Base-by-base conservation (phyloP, 1,140 invertebrate species). In the Drosophila leontia region DNA sequence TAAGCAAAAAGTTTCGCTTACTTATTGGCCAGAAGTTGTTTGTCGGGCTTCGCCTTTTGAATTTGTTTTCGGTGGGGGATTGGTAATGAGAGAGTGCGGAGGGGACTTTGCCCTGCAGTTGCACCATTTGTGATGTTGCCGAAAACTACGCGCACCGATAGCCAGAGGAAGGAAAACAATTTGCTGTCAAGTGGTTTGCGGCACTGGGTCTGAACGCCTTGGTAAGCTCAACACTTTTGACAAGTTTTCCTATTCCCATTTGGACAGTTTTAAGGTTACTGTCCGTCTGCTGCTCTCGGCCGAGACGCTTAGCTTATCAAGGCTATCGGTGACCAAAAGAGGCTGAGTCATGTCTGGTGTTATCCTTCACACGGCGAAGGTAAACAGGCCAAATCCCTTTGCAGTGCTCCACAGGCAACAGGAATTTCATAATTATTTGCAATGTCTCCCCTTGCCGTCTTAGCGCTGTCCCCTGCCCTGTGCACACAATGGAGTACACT, bases 1-100 rank as follows among this genome's bases (percentile, higher is more conserved):
- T 86, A 81, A 77, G 78, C 57, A 76, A 75, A 79, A 87, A 87
- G 67, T 86, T 86, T 70, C 71, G 71, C 76, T 87, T 88, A 86
- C 83, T 82, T 86, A 87, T 82, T 82, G 83, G 75, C 62, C 62
- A 79, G 74, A 72, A 79, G 69, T 61, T 50, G 76, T 79, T 82
- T 70, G 75, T 48, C 55, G 55, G 61, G 45, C 70, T 82, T 78
- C 39, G 53, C 50, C 60, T 51, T 71, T 57, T 37, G 50, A 68
- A 41, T 68, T 68, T 72, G 44, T 50, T 71, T 39, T 71, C 37
- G 26, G n/a, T 37, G 35, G 29, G 12, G 53, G n/a, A 47, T 15
- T n/a, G 42, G 72, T 37, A 59, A 67, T 59, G 37, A 80, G 41
- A 35, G 50, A 41, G 34, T 62, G n/a, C 39, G 19, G 39, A 35